These are phyloP conservation scores for Drosophila micromelanica DNA, from an alignment of 1,140 invertebrate genomes.

Conservation along the genomic window DNA sequence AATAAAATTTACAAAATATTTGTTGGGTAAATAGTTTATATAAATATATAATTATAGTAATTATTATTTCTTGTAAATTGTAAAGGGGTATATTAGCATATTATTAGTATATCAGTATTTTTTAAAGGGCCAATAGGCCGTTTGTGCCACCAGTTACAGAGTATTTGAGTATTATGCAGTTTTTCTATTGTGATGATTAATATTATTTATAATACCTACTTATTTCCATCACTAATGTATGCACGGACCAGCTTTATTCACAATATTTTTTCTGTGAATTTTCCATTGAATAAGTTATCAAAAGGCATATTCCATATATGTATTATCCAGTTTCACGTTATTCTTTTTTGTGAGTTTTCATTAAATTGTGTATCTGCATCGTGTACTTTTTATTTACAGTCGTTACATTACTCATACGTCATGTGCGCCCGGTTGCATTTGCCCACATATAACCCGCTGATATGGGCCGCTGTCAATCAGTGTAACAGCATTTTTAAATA, in stretches of 20 bases:
- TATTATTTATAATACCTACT: constrained; percentile 16
- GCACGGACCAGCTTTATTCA: constrained; percentile 2
- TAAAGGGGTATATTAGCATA: no score
- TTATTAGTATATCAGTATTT: no score
- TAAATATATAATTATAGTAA: no score
- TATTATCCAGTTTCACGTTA: constrained; percentile 10
- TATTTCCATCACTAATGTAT: constrained; percentile 33
- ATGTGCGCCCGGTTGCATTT: constrained; percentile 18
- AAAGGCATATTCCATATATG: constrained; percentile 11
- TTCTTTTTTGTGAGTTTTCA: neutral
- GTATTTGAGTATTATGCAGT: neutral
- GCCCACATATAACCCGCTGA: constrained; percentile 42
- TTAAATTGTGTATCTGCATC: constrained; percentile 3
- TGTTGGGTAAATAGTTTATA: no score
- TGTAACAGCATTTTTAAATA: constrained; percentile 77
- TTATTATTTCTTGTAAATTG: no score
- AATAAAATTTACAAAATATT: no score
- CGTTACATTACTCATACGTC: constrained; percentile 78
- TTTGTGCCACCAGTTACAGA: neutral
- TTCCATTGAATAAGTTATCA: constrained; percentile 31
- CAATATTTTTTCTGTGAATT: neutral
- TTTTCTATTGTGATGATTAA: neutral
- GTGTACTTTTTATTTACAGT: constrained; percentile 44
- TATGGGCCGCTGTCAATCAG: constrained; percentile 75
- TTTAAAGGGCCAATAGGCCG: no score